Percentiles rank a stretch among this genome's conserved stretches.
phyloP scores from a whole-genome alignment of 2,113 vertebrate genomes.

The Oryzias melastigma region DNA sequence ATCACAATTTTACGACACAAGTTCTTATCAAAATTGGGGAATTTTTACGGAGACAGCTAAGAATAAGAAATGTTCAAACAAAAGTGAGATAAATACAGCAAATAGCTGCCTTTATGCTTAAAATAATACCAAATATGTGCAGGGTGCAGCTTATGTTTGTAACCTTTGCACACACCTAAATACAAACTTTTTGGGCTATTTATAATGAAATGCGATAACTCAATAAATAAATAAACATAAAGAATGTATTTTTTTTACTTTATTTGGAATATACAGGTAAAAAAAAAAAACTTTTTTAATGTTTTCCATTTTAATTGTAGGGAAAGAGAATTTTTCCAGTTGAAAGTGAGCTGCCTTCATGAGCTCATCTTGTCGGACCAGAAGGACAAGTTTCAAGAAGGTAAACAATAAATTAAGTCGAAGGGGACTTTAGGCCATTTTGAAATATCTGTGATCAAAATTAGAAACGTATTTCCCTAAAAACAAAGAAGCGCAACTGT shows the following conservation, averaged over 20 bases:
- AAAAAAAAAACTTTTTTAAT: constrained; percentile 8
- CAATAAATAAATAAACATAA: no score
- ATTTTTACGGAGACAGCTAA: background rate
- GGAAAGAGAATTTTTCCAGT: constrained; percentile 44
- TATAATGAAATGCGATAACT: no score
- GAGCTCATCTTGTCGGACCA: constrained; percentile 29
- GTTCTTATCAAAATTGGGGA: background rate
- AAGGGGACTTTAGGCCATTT: background rate
- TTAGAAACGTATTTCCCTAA: no score
- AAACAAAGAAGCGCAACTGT: no score
- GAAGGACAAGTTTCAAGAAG: constrained; percentile 43
- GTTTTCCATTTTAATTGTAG: constrained; percentile 31
- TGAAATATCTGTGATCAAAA: no score
- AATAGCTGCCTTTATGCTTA: background rate
- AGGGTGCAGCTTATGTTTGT: no score
- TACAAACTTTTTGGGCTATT: no score
- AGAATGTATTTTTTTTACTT: background rate
- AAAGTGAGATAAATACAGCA: background rate
- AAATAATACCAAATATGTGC: no score
- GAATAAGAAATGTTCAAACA: background rate
- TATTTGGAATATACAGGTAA: background rate
- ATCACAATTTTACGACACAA: background rate
- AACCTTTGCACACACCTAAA: no score
- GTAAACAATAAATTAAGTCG: background rate
- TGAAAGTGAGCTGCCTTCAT: constrained; percentile 19